These are phyloP conservation scores for Drosophila nikananu DNA, from an alignment of 1,140 invertebrate species.

Conservation along the genomic window DNA sequence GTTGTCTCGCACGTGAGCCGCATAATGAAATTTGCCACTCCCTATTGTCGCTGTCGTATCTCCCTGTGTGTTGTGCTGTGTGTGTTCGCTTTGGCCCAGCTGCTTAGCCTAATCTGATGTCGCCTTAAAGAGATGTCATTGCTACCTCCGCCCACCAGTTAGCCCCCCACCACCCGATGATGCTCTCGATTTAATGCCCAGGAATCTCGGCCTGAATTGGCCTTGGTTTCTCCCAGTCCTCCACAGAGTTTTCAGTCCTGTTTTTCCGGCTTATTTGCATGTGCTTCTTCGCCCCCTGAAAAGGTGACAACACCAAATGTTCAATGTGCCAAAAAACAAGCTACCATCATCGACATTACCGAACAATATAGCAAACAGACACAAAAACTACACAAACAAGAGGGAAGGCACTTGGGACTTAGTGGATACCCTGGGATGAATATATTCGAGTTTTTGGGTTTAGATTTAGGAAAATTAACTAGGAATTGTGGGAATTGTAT, in stretches of 20 bases:
- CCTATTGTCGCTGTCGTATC: constrained; percentile 52
- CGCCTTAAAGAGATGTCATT: constrained; percentile 75
- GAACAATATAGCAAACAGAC: constrained; percentile 36
- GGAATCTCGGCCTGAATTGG: constrained; percentile 68
- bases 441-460: neutral
- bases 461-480: neutral
- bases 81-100: constrained; percentile 64
- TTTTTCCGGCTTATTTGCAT: constrained; percentile 71
- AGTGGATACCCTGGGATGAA: neutral
- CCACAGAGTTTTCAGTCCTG: constrained; percentile 24
- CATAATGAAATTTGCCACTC: constrained; percentile 81
- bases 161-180: constrained; percentile 12
- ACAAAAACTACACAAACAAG: constrained; percentile 29
- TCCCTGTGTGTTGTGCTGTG: constrained; percentile 15
- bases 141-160: constrained; percentile 12
- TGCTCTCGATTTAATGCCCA: constrained; percentile 72
- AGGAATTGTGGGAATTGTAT: neutral
- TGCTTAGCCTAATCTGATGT: constrained; percentile 83
- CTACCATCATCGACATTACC: constrained; percentile 53
- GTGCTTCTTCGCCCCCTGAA: constrained; percentile 41
- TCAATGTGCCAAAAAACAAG: constrained; percentile 81
- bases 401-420: neutral
- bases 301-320: constrained; percentile 82
- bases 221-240: constrained; percentile 27
- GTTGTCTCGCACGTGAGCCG: constrained; percentile 84